phyloP scores from a whole-genome alignment of 1,140 invertebrate genomes.

The Brachionus sp. region DNA sequence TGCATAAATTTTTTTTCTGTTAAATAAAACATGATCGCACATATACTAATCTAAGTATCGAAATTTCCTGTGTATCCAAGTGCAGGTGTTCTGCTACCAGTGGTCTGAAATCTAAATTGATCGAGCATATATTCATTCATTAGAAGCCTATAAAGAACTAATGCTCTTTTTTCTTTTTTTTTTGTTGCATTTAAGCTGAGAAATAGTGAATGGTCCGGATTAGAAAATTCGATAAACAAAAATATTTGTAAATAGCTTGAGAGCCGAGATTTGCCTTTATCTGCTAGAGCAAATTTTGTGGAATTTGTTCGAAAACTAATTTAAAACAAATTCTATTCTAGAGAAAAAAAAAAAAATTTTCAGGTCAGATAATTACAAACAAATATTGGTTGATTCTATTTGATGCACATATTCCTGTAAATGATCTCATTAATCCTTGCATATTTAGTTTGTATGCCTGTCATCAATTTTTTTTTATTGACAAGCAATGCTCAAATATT shows the following conservation, averaged over 20 bases:
- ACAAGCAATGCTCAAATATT: background rate
- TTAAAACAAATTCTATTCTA: background rate
- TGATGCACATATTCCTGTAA: background rate
- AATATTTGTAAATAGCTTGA: background rate
- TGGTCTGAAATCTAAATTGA: background rate
- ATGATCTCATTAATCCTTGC: conserved; percentile 7
- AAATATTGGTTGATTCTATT: background rate
- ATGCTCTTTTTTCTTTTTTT: background rate
- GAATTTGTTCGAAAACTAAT: conserved; percentile 3
- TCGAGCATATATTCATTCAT: background rate
- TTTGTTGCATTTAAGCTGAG: background rate
- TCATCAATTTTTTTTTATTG: background rate
- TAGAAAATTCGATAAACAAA: background rate
- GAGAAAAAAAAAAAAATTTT: background rate
- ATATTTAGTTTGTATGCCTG: background rate
- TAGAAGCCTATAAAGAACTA: background rate
- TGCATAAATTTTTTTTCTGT: background rate
- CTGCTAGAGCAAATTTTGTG: background rate
- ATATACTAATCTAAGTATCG: background rate
- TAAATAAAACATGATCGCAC: background rate
- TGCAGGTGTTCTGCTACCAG: background rate
- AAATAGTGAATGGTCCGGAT: background rate
- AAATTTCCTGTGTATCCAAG: background rate
- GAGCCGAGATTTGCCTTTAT: background rate
- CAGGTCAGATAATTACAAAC: conserved; percentile 7